Conservation (phyloP, 2,888 invertebrate species). For the Anticlea derivata region DNA sequence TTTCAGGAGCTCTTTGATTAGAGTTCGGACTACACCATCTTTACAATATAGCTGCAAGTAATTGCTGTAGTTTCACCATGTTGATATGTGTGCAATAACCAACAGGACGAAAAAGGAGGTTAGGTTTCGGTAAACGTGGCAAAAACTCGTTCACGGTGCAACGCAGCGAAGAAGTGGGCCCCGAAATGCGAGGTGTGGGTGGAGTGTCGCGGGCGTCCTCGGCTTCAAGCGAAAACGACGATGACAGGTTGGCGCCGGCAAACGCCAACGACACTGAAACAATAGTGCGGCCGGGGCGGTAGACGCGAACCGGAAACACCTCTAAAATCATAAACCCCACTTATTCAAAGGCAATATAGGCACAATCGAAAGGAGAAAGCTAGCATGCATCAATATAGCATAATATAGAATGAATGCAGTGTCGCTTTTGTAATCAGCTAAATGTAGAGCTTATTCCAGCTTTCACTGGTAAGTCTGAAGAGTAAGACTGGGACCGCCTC, state of each 20-base stretch:
- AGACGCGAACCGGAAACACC: conserved; percentile 45
- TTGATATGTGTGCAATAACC: conserved; percentile 51
- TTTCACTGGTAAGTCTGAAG: conserved; percentile 28
- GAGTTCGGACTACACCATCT: conserved; percentile 1
- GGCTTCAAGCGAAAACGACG: conserved; percentile 96
- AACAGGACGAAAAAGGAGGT: conserved; percentile 95
- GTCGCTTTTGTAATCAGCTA: conserved; percentile 62
- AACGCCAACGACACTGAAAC: conserved; percentile 68
- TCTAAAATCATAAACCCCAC: conserved; percentile 16
- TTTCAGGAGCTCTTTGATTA: background rate
- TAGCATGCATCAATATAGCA: conserved; percentile 40
- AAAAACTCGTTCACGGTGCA: conserved; percentile 98
- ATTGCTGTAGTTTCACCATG: conserved; percentile 36
- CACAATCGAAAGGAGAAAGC: conserved; percentile 29
- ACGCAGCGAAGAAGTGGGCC: conserved; percentile 98
- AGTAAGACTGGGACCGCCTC: conserved; percentile 6
- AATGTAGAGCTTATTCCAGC: conserved; percentile 54
- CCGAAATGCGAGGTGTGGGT: conserved; percentile 88
- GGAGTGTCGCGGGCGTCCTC: conserved; percentile 92
- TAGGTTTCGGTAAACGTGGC: conserved; percentile 97
- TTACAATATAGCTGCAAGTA: conserved; percentile 8
- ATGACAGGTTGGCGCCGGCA: conserved; percentile 88
- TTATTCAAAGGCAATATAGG: conserved; percentile 17
- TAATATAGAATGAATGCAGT: conserved; percentile 61
- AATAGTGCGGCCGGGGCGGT: conserved; percentile 77